Evolutionary conservation across 2,888 invertebrate genomes (phyloP), one percentile per base, ranked within the genome.

Genomic region (Cyaniris semiargus): DNA sequence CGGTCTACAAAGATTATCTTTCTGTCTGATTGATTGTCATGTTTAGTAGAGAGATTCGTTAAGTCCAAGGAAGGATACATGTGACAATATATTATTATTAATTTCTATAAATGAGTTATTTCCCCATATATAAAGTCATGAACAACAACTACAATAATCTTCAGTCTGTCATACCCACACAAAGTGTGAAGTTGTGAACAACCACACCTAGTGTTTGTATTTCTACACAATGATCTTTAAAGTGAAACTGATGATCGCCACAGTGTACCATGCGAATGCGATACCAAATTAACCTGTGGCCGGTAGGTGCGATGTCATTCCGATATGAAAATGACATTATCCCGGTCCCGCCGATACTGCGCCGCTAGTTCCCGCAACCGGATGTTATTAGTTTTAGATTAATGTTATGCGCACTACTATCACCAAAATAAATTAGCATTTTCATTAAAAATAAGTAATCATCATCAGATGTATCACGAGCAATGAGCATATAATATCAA

Each of bases 351-450:
- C 60, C 60, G 60, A 60, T 23, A 27, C 23, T 15, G 7, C 8
- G 27, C 27, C 23, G 27, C 66, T 15, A 27, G 27, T 1, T 27
- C 15, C 27, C 23, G 27, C 13, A 66, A 27, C 27, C 66, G 7
- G 15, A 66, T 27, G 13, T 66, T 27, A 27, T 66, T 66, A 66
- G 66, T 66, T 27, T 27, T 66, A 66, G 27, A 66, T 66, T 66
- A 66, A 66, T 66, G 15, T 27, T 66, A 66, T 15, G 15, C 66
- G 15, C 27, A 27, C 13, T 6, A 6, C 27, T 27, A 66, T 66
- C 27, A 60, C 8, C 60, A 23, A 60, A 60, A 27, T 66, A 23
- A 15, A 27, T 27, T 15, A 27, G 15, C 0, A 66, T 66, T 66
- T 66, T 66, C 15, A 66, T 66, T 60, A 23, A 23, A 60, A 21